phyloP scores from a whole-genome alignment of 2,888 invertebrate genomes.

The Cotesia congregata region DNA sequence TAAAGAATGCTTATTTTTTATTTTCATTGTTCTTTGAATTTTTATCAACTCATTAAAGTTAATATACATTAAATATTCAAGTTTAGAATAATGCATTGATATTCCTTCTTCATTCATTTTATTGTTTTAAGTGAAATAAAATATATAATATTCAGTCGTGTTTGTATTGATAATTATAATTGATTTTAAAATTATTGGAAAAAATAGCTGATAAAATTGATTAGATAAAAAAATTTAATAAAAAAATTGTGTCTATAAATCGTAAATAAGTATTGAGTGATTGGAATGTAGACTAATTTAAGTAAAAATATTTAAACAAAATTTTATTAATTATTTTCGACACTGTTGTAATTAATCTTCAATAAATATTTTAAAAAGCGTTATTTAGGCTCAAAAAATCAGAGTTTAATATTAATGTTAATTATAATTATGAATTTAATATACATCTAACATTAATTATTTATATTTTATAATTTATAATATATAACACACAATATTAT shows the following conservation, averaged over 20 bases:
- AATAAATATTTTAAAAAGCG: background rate
- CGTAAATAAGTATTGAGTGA: background rate
- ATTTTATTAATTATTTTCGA: too few relatives aligned
- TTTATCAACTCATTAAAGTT: background rate
- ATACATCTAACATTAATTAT: conserved; percentile 12
- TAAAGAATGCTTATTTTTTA: background rate
- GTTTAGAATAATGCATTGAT: background rate
- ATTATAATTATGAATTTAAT: background rate
- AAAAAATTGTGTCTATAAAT: background rate
- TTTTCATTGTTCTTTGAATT: conserved; percentile 34
- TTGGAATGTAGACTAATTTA: background rate
- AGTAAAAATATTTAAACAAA: too few relatives aligned
- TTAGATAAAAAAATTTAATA: background rate
- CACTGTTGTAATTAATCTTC: background rate
- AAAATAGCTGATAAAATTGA: conserved; percentile 1
- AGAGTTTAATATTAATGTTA: background rate
- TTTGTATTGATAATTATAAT: conserved; percentile 8
- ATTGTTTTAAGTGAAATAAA: conserved; percentile 1
- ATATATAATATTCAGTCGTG: conserved; percentile 4
- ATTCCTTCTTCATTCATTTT: conserved; percentile 19
- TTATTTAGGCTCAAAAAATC: background rate
- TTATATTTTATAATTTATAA: conserved; percentile 7
- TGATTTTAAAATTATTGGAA: conserved; percentile 1
- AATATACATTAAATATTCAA: background rate
- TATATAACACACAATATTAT: background rate